phyloP scores from a whole-genome alignment of 2,797 vertebrate genomes.

The Sebastes variabilis region DNA sequence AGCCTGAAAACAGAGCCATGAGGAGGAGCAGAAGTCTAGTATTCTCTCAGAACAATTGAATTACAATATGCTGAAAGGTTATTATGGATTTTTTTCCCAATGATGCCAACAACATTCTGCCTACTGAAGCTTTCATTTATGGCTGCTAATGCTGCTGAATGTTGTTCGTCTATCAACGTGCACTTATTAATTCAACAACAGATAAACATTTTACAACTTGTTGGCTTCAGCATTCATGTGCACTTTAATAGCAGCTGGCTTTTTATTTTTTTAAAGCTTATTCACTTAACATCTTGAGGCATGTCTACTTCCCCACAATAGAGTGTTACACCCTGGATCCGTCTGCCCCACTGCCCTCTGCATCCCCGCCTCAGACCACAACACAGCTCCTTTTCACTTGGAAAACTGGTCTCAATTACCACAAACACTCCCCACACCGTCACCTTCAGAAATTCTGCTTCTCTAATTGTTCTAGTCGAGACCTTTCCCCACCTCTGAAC shows the following conservation, averaged over 20 bases:
- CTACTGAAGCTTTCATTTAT: not conserved
- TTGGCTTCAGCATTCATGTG: not conserved
- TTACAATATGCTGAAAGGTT: no score
- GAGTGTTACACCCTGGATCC: not conserved
- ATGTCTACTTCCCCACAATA: not conserved
- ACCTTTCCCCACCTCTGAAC: not conserved
- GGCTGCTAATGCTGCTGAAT: not conserved
- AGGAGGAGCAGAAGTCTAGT: no score
- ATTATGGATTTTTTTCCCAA: no score
- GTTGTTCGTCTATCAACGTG: not conserved
- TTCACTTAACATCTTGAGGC: not conserved
- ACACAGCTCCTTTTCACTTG: not conserved
- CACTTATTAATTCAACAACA: not conserved
- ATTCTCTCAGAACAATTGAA: no score
- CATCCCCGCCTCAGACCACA: not conserved
- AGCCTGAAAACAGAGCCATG: no score
- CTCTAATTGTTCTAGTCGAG: not conserved
- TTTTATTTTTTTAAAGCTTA: no score
- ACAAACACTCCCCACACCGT: not conserved
- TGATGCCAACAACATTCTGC: no score
- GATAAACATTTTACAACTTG: not conserved
- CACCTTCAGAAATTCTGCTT: not conserved
- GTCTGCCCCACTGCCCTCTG: not conserved
- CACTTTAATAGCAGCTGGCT: not conserved
- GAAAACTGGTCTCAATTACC: constrained; percentile 7